Conservation (phyloP, 2,888 invertebrate species). For the Eulithis prunata region DNA sequence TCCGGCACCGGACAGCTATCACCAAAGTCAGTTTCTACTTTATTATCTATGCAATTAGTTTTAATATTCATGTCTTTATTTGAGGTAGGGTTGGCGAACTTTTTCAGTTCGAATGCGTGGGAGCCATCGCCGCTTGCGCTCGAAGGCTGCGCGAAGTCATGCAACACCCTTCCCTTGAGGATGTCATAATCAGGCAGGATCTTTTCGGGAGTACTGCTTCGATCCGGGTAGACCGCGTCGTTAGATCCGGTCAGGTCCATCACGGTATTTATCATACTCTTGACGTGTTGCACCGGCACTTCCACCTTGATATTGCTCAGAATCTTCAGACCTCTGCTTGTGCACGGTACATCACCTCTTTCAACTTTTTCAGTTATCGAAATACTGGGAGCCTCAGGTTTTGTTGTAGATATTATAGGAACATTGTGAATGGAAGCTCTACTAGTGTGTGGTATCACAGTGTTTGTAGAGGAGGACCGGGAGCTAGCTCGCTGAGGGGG, state of each 20-base stretch:
- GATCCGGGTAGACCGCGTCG: slow-evolving; percentile 61
- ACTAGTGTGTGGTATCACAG: slow-evolving; percentile 23
- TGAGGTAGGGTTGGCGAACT: slow-evolving; percentile 68
- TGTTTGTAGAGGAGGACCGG: slow-evolving; percentile 28
- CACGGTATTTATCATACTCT: slow-evolving; percentile 75
- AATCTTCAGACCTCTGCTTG: slow-evolving; percentile 77
- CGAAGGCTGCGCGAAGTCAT: slow-evolving; percentile 60
- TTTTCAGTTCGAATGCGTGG: slow-evolving; percentile 76
- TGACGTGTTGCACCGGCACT: slow-evolving; percentile 78
- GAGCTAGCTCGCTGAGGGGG: slow-evolving; percentile 43
- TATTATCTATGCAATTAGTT: slow-evolving; percentile 58
- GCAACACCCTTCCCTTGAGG: slow-evolving; percentile 58
- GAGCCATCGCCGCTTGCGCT: slow-evolving; percentile 60
- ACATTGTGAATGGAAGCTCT: slow-evolving; percentile 18
- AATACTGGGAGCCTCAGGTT: slow-evolving; percentile 39
- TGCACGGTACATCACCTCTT: slow-evolving; percentile 56
- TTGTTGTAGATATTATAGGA: slow-evolving; percentile 31
- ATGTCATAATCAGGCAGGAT: slow-evolving; percentile 76
- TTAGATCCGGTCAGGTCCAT: slow-evolving; percentile 74
- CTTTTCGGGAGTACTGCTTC: slow-evolving; percentile 65
- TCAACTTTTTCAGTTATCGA: slow-evolving; percentile 42
- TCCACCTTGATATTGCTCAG: slow-evolving; percentile 82
- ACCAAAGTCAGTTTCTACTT: slow-evolving; percentile 71
- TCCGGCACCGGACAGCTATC: slow-evolving; percentile 79
- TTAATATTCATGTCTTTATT: slow-evolving; percentile 63